These are phyloP conservation scores for Entosphenus tridentatus DNA, from an alignment of 2,113 vertebrate species.

Conservation along the genomic window DNA sequence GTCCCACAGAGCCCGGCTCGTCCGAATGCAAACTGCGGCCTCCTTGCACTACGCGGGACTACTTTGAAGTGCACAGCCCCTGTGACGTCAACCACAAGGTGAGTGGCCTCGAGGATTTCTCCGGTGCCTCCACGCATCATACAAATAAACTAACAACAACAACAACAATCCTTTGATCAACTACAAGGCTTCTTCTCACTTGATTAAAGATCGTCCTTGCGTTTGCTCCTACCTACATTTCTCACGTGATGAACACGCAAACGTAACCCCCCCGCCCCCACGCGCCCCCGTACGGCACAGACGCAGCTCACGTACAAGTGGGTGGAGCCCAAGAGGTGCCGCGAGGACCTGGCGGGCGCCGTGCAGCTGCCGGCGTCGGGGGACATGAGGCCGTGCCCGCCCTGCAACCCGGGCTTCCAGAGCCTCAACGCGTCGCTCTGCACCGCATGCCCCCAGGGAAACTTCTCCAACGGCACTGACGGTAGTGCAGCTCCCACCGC, in stretches of 20 bases:
- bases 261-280: too few relatives aligned
- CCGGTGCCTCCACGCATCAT: too few relatives aligned
- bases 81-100: constrained; percentile 79
- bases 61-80: constrained; percentile 64
- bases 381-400: constrained; percentile 38
- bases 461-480: constrained; percentile 50
- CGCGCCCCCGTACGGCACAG: constrained; percentile 18
- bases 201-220: too few relatives aligned
- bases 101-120: constrained; percentile 10
- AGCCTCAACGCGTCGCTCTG: constrained; percentile 37
- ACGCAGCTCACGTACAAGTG: constrained; percentile 86
- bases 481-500: constrained; percentile 21
- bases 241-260: too few relatives aligned
- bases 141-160: too few relatives aligned
- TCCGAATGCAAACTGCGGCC: constrained; percentile 34
- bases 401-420: constrained; percentile 80
- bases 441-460: constrained; percentile 37
- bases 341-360: constrained; percentile 28
- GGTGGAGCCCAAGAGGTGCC: constrained; percentile 72
- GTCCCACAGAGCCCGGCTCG: background rate
- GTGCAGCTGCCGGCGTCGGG: constrained; percentile 41
- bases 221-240: too few relatives aligned
- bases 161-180: too few relatives aligned
- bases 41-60: constrained; percentile 57
- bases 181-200: too few relatives aligned